Evolutionary conservation across 2,797 vertebrate species (phyloP), one percentile per base, ranked within the genome.

Genomic region (Rhabdophis nuchalis): DNA sequence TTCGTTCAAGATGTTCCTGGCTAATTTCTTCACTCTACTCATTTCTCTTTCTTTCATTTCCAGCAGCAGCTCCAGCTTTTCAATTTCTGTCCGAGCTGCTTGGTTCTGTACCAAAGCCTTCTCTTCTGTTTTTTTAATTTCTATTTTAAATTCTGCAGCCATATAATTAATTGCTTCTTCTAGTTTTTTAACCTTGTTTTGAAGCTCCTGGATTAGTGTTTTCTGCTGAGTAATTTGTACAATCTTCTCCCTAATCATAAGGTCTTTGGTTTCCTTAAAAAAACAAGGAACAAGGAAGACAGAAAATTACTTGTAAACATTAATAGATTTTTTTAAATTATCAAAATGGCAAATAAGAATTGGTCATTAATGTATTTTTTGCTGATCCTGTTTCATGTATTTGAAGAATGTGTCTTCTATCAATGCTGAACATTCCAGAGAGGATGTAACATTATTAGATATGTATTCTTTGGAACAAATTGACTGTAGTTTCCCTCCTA

Each of bases 41-140:
- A 98, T 96, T 95, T 99, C 98, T 90, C 57, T 97, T 89, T 98
- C 98, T 85, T 98, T 98, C 96, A 97, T 96, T 91, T 96, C 91
- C n/a, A 98, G 96, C 58, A 98, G 94, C 8, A 97, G 97, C 94
- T 98, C 98, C 89, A 99, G 93, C 88, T 98, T 98, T 90, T 97
- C 95, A 36, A 98, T 88, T 96, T 98, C 98, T 12, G 96, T 92
- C 46, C 89, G 94, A 72, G 97, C 95, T 7, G 97, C 96, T 91
- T 97, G 96, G n/a, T 96, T 95, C 91, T 95, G 94, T 92, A 97
- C 90, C 86, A 95, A 61, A 27, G 92, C 93, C 64, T 90, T 95
- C 58, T 89, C 93, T 93, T 96, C 95, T 58, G 96, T 93, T 92
- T 93, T 93, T 82, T 95, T 90, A 52, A 96, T 94, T 94, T 97